Evolutionary conservation across 1,140 invertebrate genomes (phyloP), one percentile per base, ranked within the genome.

Genomic region (Tetragonula clypearis): DNA sequence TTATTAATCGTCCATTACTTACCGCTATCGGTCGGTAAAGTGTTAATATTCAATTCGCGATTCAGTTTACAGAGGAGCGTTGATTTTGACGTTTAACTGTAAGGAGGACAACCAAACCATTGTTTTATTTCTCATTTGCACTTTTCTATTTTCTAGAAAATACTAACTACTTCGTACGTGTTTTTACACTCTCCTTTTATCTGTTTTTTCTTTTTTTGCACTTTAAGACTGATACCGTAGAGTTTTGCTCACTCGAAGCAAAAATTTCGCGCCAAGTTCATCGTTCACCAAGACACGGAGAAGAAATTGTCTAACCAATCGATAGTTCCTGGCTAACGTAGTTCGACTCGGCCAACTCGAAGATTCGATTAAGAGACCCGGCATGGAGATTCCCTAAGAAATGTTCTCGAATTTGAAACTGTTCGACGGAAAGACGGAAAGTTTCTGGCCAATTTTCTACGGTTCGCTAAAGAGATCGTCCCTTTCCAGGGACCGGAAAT

Each of bases 311-410:
- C 30, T 14, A 26, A 12, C 53, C 62, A 68, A 77, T 82, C 72
- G 80, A 83, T 83, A 83, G 62, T 68, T 23, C 17, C 73, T 55
- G 30, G 55, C 49, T n/a, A 30, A 35, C 72, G n/a, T 68, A 69
- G 62, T 58, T 83, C 74, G 30, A 19, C 30, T 77, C 23, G 8
- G 62, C 49, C 74, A 77, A 83, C 62, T 83, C 41, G 81, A 83
- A 77, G 76, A 77, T 83, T 83, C 81, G 81, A 83, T 83, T 83
- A 83, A 77, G 62, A 83, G 81, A 56, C 30, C 30, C 2, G 53
- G 30, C 53, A 77, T 77, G 81, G 30, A 83, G 53, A 83, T 83
- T 77, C 60, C 12, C 23, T 35, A 19, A n/a, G 53, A 77, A 49
- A 83, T 69, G 81, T 68, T 83, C 81, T 5, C 62, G 53, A 83